Percentiles rank a stretch among this genome's conserved stretches.
Evolutionary conservation across 2,888 invertebrate genomes (phyloP).

Genomic region (Euplexia lucipara): DNA sequence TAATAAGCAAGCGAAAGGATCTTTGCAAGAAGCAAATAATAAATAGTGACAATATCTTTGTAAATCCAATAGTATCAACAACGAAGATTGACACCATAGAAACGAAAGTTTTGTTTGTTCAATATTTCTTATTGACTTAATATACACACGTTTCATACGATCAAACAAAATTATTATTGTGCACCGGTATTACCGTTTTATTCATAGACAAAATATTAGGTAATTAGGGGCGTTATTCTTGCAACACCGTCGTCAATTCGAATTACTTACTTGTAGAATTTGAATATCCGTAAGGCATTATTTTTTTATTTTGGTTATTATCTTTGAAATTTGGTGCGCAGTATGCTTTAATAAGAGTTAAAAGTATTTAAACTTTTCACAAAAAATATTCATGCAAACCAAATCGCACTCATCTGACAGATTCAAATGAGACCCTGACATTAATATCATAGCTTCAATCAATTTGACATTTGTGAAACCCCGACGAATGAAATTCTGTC

Average conservation of each 20-base stretch:
- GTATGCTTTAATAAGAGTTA: background rate
- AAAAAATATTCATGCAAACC: too few species aligned
- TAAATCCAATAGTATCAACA: background rate
- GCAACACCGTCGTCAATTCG: conserved; percentile 21
- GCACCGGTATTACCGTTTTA: conserved; percentile 39
- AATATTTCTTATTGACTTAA: conserved; percentile 10
- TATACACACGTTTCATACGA: conserved; percentile 7
- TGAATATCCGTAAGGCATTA: background rate
- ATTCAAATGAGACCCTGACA: too few species aligned
- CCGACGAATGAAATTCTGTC: conserved; percentile 15
- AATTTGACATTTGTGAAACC: conserved; percentile 33
- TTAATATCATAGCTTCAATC: conserved; percentile 17
- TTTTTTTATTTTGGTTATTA: too few species aligned
- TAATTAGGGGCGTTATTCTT: background rate
- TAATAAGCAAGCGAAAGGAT: background rate
- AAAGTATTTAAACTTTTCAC: too few species aligned
- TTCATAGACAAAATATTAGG: conserved; percentile 44
- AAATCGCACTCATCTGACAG: background rate
- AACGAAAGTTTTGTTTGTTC: conserved; percentile 33
- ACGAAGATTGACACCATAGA: conserved; percentile 45
- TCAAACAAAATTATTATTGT: background rate
- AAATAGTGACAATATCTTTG: background rate
- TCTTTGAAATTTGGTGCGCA: too few species aligned
- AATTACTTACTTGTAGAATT: background rate
- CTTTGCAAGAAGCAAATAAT: too few species aligned